phyloP scores from a whole-genome alignment of 2,888 invertebrate genomes.

The Oscheius sp. region DNA sequence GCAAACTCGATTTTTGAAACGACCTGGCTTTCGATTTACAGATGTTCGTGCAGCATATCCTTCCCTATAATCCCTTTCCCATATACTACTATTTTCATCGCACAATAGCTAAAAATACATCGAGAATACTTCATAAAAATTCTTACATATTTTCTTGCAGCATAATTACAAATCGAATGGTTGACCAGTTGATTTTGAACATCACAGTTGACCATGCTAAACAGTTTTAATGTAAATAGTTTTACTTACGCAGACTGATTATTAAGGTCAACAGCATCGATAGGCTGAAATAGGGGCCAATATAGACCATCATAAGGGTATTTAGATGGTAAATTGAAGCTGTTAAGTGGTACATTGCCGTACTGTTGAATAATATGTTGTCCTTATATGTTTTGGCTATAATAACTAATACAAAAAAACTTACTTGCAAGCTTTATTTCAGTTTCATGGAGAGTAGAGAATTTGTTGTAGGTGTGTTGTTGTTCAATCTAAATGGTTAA shows the following conservation, averaged over 20 bases:
- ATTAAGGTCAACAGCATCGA: constrained; percentile 1
- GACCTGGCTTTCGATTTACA: not conserved
- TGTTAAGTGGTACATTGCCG: not conserved
- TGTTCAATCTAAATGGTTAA: too few species aligned
- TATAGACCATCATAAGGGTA: constrained; percentile 4
- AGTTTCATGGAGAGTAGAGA: too few species aligned
- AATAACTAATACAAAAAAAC: too few species aligned
- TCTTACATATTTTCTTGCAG: not conserved
- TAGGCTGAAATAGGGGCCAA: constrained; percentile 17
- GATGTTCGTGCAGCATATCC: not conserved
- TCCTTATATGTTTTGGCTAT: too few species aligned
- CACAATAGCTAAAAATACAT: constrained; percentile 1
- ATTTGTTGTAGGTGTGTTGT: too few species aligned
- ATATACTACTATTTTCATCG: not conserved
- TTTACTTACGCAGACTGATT: not conserved
- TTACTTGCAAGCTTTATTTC: too few species aligned
- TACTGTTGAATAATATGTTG: not conserved
- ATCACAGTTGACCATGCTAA: not conserved
- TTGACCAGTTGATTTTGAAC: constrained; percentile 19
- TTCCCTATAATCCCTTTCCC: not conserved
- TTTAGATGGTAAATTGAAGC: not conserved
- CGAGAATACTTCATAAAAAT: not conserved
- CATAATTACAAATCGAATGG: not conserved
- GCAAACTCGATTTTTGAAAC: constrained; percentile 3
- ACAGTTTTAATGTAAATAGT: not conserved